Evolutionary conservation across 2,113 vertebrate species (phyloP).

Genomic region (Sisor rabdophorus): DNA sequence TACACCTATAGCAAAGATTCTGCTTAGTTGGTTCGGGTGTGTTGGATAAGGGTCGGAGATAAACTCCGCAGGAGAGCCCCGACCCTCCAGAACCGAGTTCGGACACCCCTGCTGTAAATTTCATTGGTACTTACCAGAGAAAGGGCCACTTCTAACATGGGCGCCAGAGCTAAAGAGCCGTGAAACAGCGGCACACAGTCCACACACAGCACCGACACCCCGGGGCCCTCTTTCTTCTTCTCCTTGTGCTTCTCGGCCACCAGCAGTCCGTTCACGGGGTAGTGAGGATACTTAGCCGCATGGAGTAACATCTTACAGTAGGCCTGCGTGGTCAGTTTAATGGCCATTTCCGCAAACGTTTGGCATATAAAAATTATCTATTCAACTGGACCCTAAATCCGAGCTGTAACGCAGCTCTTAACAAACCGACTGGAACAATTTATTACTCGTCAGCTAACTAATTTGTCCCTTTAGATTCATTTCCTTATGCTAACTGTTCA

Average conservation of each 20-base stretch:
- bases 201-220: conserved; percentile 76
- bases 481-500: background rate
- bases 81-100: too few species aligned
- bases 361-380: conserved; percentile 13
- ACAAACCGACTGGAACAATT: background rate
- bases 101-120: too few species aligned
- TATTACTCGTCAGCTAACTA: conserved; percentile 21
- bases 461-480: background rate
- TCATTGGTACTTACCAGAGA: conserved; percentile 76
- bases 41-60: too few species aligned
- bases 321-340: conserved; percentile 88
- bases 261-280: conserved; percentile 85
- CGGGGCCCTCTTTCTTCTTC: conserved; percentile 68
- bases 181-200: conserved; percentile 95
- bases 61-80: too few species aligned
- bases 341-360: conserved; percentile 66
- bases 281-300: conserved; percentile 88
- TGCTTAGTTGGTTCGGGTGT: too few species aligned
- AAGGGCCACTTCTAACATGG: conserved; percentile 92
- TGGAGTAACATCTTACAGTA: conserved; percentile 96
- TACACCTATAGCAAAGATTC: too few species aligned
- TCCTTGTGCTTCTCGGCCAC: conserved; percentile 84
- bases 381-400: background rate
- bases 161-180: conserved; percentile 85
- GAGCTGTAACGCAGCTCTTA: background rate